Evolutionary conservation across 2,113 vertebrate genomes (phyloP).

Genomic region (Neolamprologus hecqui): DNA sequence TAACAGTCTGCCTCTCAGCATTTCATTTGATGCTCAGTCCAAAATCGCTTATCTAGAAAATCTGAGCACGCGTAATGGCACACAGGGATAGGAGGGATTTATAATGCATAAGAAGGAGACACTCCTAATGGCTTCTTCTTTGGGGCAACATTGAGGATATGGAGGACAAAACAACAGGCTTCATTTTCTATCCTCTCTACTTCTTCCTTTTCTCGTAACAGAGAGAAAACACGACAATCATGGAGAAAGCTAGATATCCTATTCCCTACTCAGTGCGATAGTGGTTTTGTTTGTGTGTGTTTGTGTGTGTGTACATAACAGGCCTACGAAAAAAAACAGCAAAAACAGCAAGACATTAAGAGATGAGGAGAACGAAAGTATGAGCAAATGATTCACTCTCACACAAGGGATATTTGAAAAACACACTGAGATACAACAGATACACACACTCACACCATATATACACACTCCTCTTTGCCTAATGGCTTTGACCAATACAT

Average conservation of each 20-base stretch:
- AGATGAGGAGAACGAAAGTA: constrained; percentile 37
- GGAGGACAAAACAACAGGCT: constrained; percentile 45
- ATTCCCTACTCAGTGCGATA: constrained; percentile 21
- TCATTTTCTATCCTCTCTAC: constrained; percentile 24
- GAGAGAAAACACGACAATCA: constrained; percentile 31
- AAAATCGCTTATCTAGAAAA: constrained; percentile 68
- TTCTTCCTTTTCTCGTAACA: constrained; percentile 30
- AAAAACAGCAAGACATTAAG: constrained; percentile 46
- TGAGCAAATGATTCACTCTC: constrained; percentile 47
- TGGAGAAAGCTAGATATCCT: constrained; percentile 18
- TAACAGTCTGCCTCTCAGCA: constrained; percentile 51
- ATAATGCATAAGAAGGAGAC: constrained; percentile 63
- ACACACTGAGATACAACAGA: constrained; percentile 13
- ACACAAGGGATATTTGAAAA: constrained; percentile 38
- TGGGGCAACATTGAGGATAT: constrained; percentile 39
- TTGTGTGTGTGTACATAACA: neutral
- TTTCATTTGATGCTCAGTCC: constrained; percentile 57
- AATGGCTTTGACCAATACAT: constrained; percentile 61
- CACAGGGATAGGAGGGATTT: constrained; percentile 54
- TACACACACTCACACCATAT: neutral
- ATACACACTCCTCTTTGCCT: constrained; percentile 38
- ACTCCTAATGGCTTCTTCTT: constrained; percentile 60
- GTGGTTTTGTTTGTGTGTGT: neutral
- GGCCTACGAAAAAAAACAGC: neutral
- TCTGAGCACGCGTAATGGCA: constrained; percentile 59